Evolutionary conservation across 2,797 vertebrate genomes (phyloP).

Genomic region (Pipistrellus kuhlii): DNA sequence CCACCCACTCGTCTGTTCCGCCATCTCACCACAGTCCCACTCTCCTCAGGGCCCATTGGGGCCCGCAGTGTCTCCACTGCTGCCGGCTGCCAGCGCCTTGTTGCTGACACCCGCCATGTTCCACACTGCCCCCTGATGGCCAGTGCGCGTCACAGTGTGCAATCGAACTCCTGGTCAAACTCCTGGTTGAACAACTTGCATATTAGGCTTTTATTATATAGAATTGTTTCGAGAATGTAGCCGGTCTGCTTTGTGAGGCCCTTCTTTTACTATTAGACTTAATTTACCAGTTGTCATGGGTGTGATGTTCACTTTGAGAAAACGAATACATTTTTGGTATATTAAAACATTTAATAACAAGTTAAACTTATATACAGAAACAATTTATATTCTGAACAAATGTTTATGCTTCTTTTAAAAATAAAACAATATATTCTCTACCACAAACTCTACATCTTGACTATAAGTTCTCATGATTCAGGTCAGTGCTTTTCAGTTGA

Average conservation of each 20-base stretch:
- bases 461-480: neutral
- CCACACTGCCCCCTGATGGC: too few species aligned
- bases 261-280: neutral
- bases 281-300: neutral
- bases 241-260: neutral
- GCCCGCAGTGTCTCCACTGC: too few species aligned
- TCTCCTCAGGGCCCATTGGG: too few species aligned
- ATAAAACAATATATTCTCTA: neutral
- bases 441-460: conserved; percentile 35
- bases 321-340: neutral
- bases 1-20: too few species aligned
- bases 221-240: neutral
- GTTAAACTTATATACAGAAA: conserved; percentile 21
- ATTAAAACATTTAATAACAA: conserved; percentile 19
- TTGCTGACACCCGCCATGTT: too few species aligned
- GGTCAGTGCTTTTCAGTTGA: conserved; percentile 12
- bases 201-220: too few species aligned
- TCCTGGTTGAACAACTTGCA: too few species aligned
- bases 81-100: too few species aligned
- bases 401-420: conserved; percentile 50
- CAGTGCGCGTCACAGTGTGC: too few species aligned
- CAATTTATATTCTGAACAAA: conserved; percentile 42
- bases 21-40: too few species aligned
- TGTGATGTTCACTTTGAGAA: conserved; percentile 35
- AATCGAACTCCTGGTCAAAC: too few species aligned